Evolutionary conservation across 1,140 invertebrate species (phyloP), one percentile per base, ranked within the genome.

Genomic region (Leucophenga varia): DNA sequence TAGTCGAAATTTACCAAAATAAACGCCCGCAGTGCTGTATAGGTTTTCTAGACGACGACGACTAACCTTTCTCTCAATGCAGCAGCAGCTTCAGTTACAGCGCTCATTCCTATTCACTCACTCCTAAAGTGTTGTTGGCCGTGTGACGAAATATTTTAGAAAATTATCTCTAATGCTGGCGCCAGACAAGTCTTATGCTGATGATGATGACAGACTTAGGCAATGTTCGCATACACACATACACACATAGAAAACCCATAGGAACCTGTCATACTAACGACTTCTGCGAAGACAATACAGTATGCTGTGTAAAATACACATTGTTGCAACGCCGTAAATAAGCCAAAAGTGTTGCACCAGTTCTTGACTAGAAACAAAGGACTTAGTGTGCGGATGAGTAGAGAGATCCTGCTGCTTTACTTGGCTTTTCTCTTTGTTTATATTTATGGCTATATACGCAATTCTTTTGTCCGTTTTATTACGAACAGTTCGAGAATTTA

Each of bases 181-280:
- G 67, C 67, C 67, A 70, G 67, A 70, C 67, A 67, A 67, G 54
- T 63, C 59, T 58, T 71, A 64, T 64, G 67, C 67, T 71, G 67
- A 70, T 70, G 67, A 70, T 70, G 65, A 70, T 68, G 64, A 68
- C 65, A 70, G 65, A 71, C 67, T 70, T 67, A 64, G 59, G 61
- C 68, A 70, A 57, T 56, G 52, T 61, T 18, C 28, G 34, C 42
- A 43, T 32, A 32, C 13, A n/a, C 17, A 34, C 31, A 19, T 19
- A 16, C 14, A 56, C 49, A 60, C 59, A 63, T 57, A 61, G 64
- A 57, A 69, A 63, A 69, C 59, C 64, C 64, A 64, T 16, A 25
- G n/a, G 32, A 45, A 70, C 67, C 67, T 70, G 67, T 70, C 67
- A 70, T 59, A 70, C 67, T 70, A 70, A 70, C 67, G 67, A 70